Conservation (phyloP, 1,140 invertebrate genomes). For the Centruroides vittatus region DNA sequence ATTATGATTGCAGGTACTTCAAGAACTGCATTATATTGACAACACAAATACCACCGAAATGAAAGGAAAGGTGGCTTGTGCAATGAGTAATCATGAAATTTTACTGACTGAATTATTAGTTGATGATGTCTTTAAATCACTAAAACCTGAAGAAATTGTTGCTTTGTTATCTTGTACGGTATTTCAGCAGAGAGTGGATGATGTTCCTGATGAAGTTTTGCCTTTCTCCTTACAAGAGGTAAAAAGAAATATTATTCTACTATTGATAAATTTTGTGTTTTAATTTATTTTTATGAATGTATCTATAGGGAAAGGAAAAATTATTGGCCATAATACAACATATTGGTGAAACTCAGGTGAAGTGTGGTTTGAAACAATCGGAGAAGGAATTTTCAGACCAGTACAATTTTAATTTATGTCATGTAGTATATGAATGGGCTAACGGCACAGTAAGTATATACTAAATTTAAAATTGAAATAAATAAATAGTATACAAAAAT, state of each 20-base stretch:
- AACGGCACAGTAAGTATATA: slow-evolving; percentile 48
- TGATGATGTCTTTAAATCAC: slow-evolving; percentile 59
- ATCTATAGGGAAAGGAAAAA: neutral
- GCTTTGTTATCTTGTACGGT: slow-evolving; percentile 80
- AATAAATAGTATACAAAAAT: neutral
- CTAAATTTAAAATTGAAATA: neutral
- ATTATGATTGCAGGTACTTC: slow-evolving; percentile 43
- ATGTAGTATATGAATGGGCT: slow-evolving; percentile 94
- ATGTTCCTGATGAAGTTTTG: slow-evolving; percentile 7
- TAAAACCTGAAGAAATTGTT: slow-evolving; percentile 74
- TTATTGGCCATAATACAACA: slow-evolving; percentile 31
- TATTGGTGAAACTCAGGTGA: slow-evolving; percentile 39
- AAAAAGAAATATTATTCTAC: neutral
- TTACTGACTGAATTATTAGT: slow-evolving; percentile 93
- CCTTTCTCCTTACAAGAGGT: slow-evolving; percentile 6
- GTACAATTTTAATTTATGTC: slow-evolving; percentile 78
- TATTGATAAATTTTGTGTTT: no score
- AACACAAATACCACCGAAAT: slow-evolving; percentile 52
- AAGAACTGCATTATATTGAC: slow-evolving; percentile 51
- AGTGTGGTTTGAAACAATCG: slow-evolving; percentile 36
- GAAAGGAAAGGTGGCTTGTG: slow-evolving; percentile 87
- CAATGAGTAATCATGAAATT: slow-evolving; percentile 85
- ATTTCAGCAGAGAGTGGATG: slow-evolving; percentile 64
- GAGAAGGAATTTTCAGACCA: slow-evolving; percentile 41
- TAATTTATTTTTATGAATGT: no score